Percentiles rank a stretch among this genome's conserved stretches.
Evolutionary conservation across 1,140 invertebrate species (phyloP).

Genomic region (Heliconius eleuchia): DNA sequence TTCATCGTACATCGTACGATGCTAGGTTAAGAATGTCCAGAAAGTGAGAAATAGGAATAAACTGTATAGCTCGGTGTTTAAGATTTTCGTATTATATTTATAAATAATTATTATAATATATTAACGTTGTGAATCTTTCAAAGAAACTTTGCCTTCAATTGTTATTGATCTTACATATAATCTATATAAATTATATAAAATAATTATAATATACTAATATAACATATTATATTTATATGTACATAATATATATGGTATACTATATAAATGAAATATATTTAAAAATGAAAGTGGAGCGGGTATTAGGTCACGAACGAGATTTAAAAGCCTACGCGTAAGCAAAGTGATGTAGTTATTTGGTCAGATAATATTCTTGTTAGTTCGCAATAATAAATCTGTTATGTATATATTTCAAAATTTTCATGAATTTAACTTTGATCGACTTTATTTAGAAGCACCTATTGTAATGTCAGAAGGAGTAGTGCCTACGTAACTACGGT

Average conservation of each 20-base stretch:
- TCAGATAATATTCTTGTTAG: constrained; percentile 24
- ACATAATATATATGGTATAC: constrained; percentile 22
- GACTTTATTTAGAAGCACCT: neutral
- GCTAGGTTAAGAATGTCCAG: constrained; percentile 53
- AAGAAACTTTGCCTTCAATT: constrained; percentile 54
- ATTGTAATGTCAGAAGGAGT: neutral
- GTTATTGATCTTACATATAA: constrained; percentile 43
- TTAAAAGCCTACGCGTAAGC: neutral
- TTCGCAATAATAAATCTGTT: constrained; percentile 20
- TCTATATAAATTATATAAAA: constrained; percentile 34
- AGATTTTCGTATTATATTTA: constrained; percentile 30
- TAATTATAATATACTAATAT: constrained; percentile 36
- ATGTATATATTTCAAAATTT: constrained; percentile 18
- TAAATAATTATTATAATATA: constrained; percentile 41
- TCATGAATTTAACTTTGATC: neutral
- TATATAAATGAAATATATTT: constrained; percentile 9
- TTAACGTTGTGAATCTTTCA: constrained; percentile 56
- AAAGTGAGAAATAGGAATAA: constrained; percentile 70
- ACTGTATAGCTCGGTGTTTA: constrained; percentile 40
- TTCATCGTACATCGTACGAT: neutral
- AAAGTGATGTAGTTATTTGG: constrained; percentile 32
- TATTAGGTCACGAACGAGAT: neutral
- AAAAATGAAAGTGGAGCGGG: neutral
- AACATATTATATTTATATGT: constrained; percentile 36
- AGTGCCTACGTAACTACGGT: constrained; percentile 2